Percentiles rank a stretch among this genome's conserved stretches.
phyloP scores from a whole-genome alignment of 2,888 invertebrate genomes.

The Mactromeris polynyma region DNA sequence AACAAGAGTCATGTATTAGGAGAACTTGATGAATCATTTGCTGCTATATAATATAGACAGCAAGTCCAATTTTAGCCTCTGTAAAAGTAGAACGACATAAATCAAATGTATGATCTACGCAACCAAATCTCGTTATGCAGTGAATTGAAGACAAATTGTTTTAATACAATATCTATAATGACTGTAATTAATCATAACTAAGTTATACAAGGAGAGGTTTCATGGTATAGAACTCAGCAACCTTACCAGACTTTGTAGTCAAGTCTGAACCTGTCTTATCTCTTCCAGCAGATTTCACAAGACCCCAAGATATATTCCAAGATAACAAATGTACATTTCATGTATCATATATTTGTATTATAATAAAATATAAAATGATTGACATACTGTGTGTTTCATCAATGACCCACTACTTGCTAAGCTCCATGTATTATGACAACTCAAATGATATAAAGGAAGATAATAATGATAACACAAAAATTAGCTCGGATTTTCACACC shows the following conservation, averaged over 20 bases:
- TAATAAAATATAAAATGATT: slow-evolving; percentile 20
- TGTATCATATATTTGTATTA: not conserved
- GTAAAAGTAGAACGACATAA: no score
- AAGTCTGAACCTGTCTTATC: not conserved
- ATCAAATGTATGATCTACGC: no score
- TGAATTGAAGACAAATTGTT: no score
- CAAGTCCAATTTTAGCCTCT: no score
- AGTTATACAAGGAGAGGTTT: not conserved
- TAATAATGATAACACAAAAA: not conserved
- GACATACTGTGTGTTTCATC: slow-evolving; percentile 34
- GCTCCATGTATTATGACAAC: not conserved
- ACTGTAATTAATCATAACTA: not conserved
- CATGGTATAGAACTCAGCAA: not conserved
- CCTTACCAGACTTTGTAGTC: not conserved
- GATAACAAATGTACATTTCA: not conserved
- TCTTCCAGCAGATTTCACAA: not conserved
- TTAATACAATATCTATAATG: no score
- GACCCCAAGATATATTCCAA: not conserved
- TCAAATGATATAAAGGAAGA: not conserved
- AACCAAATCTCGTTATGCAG: no score
- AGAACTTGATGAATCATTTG: no score
- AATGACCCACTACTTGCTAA: not conserved
- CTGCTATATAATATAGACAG: no score
- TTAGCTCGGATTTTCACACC: not conserved
- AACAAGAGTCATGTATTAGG: no score